phyloP scores from a whole-genome alignment of 2,888 invertebrate genomes.

The Melanchra persicariae region DNA sequence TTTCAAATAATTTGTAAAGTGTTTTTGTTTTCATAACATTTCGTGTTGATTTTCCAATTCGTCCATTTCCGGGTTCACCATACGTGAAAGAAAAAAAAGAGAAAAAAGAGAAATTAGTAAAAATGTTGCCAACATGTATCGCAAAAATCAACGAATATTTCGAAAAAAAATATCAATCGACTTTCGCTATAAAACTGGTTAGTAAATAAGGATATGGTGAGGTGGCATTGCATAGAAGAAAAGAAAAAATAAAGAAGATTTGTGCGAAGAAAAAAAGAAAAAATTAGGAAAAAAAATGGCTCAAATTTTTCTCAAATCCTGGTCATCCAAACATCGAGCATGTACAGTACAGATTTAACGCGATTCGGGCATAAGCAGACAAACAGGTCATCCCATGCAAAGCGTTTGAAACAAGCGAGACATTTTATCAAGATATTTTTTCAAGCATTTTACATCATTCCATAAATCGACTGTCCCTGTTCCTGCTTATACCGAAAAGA shows the following conservation, averaged over 20 bases:
- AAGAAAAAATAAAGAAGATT: conserved; percentile 57
- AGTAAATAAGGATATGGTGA: conserved; percentile 67
- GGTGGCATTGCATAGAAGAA: conserved; percentile 63
- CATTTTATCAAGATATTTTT: background rate
- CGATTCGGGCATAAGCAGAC: conserved; percentile 66
- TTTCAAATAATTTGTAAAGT: conserved; percentile 51
- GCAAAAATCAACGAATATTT: conserved; percentile 55
- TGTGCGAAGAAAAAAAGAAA: conserved; percentile 69
- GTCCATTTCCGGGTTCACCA: conserved; percentile 60
- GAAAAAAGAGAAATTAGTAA: conserved; percentile 82
- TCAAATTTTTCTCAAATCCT: conserved; percentile 72
- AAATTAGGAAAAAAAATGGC: conserved; percentile 64
- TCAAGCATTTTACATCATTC: conserved; percentile 25
- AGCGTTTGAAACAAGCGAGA: conserved; percentile 52
- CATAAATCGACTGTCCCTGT: background rate
- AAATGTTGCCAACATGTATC: conserved; percentile 85
- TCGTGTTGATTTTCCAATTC: conserved; percentile 39
- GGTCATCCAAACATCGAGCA: conserved; percentile 82
- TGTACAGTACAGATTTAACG: conserved; percentile 83
- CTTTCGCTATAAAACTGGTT: conserved; percentile 53
- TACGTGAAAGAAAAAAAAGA: conserved; percentile 72
- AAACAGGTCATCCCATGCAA: conserved; percentile 74
- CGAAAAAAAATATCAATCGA: conserved; percentile 46
- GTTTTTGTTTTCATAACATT: conserved; percentile 45
- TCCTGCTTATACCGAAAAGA: conserved; percentile 35